These are phyloP conservation scores for Ophioninae sp. DNA, from an alignment of 2,888 invertebrate species.

Conservation along the genomic window DNA sequence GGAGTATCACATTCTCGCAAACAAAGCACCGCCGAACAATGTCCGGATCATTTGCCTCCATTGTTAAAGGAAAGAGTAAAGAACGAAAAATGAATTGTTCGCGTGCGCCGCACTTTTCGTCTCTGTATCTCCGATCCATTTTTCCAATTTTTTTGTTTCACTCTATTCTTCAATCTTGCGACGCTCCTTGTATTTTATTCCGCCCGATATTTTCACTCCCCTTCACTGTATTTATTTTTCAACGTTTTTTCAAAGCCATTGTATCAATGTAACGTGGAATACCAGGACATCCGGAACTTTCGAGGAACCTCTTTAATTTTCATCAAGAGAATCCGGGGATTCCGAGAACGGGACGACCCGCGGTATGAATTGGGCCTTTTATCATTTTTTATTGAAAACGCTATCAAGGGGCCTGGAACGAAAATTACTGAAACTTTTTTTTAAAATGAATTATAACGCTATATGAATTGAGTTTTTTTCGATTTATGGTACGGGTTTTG, in stretches of 20 bases:
- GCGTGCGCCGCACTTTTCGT: conserved; percentile 54
- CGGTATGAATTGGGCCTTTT: not conserved
- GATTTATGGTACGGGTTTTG: too few relatives aligned
- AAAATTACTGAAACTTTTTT: not conserved
- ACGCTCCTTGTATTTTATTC: not conserved
- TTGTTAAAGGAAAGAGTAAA: conserved; percentile 50
- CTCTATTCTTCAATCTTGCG: not conserved
- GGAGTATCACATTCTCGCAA: conserved; percentile 52
- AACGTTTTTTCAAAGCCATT: not conserved
- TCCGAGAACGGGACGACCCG: not conserved
- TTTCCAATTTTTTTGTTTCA: not conserved
- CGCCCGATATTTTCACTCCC: not conserved
- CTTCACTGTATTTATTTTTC: not conserved
- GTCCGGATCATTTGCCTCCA: conserved; percentile 63
- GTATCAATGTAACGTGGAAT: not conserved
- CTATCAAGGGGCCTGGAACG: not conserved
- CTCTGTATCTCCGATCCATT: not conserved
- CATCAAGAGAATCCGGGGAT: not conserved
- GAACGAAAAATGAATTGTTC: conserved; percentile 53
- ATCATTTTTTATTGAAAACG: not conserved
- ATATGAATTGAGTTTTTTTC: too few relatives aligned
- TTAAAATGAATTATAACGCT: not conserved
- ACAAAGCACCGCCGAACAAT: conserved; percentile 63
- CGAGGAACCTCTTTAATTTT: not conserved
- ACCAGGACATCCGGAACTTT: not conserved